phyloP scores from a whole-genome alignment of 2,888 invertebrate species.

The Pyrrhosoma nymphula region DNA sequence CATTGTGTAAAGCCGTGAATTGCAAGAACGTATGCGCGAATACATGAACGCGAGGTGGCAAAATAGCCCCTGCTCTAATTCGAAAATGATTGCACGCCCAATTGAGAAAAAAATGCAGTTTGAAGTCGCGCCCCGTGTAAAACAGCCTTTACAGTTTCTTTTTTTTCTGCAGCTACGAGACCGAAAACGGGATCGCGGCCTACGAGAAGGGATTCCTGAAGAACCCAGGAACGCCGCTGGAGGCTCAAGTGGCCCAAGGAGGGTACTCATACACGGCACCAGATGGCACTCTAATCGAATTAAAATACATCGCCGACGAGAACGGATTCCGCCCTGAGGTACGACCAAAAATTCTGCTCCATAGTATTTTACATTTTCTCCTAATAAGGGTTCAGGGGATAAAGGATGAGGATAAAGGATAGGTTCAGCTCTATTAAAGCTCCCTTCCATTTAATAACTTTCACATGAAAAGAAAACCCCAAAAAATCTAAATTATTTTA shows the following conservation, averaged over 20 bases:
- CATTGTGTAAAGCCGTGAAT: background rate
- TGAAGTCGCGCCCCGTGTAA: background rate
- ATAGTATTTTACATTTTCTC: no score
- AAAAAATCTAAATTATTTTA: no score
- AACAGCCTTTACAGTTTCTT: conserved; percentile 26
- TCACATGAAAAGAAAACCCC: no score
- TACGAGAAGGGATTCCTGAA: conserved; percentile 86
- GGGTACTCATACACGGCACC: conserved; percentile 86
- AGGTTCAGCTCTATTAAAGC: no score
- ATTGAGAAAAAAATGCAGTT: no score
- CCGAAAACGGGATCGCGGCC: conserved; percentile 86
- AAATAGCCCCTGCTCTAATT: no score
- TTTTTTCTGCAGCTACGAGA: conserved; percentile 82
- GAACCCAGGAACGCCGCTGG: conserved; percentile 81
- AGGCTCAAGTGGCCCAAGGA: conserved; percentile 85
- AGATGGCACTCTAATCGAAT: conserved; percentile 83
- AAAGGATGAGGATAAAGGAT: no score
- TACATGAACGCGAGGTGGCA: no score
- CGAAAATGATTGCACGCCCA: no score
- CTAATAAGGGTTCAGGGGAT: no score
- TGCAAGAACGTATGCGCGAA: no score
- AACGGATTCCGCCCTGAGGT: conserved; percentile 79
- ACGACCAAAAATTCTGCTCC: background rate
- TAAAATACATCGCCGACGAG: conserved; percentile 87
- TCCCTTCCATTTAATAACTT: no score